Base-by-base conservation (phyloP, 1,140 invertebrate species). In the Pararge aegeria region DNA sequence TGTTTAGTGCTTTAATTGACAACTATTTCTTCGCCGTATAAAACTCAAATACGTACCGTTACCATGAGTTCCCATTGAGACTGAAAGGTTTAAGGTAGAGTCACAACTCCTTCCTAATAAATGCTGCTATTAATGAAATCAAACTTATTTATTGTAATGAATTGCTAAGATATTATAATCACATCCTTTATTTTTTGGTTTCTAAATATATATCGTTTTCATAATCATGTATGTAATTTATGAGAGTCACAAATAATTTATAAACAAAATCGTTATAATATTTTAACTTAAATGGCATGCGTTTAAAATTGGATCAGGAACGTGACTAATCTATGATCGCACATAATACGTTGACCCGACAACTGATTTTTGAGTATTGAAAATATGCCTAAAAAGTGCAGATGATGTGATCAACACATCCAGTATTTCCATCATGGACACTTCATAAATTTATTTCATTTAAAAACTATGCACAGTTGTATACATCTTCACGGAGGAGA, bases 281-380 rank as follows among this genome's bases (percentile, higher is more conserved):
- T 16, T 61, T 55, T 37, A 54, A 24, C n/a, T n/a, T n/a, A n/a
- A n/a, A 20, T 48, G 15, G 21, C 18, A 46, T 55, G 51, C 19
- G 18, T 62, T 37, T 42, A 38, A 19, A 51, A 55, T 34, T 56
- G 16, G 61, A 75, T 75, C 78, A 84, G 72, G 64, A 67, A 70
- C 61, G 58, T 79, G 70, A 70, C 58, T n/a, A n/a, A n/a, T n/a
- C n/a, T n/a, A n/a, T n/a, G n/a, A n/a, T n/a, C n/a, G n/a, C n/a
- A n/a, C n/a, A n/a, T n/a, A n/a, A n/a, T n/a, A n/a, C n/a, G n/a
- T n/a, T n/a, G n/a, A n/a, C n/a, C n/a, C n/a, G n/a, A n/a, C n/a
- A n/a, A n/a, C n/a, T n/a, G n/a, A n/a, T n/a, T n/a, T n/a, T n/a
- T n/a, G n/a, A n/a, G n/a, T n/a, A n/a, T n/a, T n/a, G n/a, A n/a